Evolutionary conservation across 2,113 vertebrate genomes (phyloP), one percentile per base, ranked within the genome.

Genomic region (Calonectris borealis): DNA sequence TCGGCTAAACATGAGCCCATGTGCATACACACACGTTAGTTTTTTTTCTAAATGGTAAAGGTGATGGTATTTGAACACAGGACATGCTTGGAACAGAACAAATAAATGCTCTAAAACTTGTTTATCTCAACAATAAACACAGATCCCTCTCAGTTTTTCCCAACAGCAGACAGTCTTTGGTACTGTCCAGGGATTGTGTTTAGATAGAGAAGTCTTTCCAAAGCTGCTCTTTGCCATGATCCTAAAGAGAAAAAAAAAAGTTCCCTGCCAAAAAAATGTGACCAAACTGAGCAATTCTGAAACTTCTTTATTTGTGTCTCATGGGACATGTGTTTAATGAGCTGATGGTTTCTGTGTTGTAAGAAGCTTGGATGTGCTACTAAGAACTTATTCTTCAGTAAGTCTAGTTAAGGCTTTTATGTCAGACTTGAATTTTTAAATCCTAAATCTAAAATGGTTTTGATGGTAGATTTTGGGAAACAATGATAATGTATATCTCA

Each of bases 121-220:
- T 93, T 97, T 94, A 86, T 96, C 88, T 82, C 48, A 9, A 48
- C 65, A 84, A 10, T 93, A 96, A 93, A 92, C 70, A 96, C 9
- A 75, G 64, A 92, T 95, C 92, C 86, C 83, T 95, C 76, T 78
- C 26, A 70, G 64, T 55, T 94, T 83, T 94, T 66, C 44, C 72
- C 48, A 44, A 36, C 15, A 68, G 84, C 55, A 72, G 44, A 8
- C 57, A 48, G 52, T 64, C 68, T 92, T 72, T 76, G 52, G 48
- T 88, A 51, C 71, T 75, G 42, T 69, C 66, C 70, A 85, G 78
- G 24, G 82, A 20, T 24, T 48, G 4, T 15, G 44, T 91, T 95
- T 66, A 85, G 60, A 84, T 22, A 86, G 86, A 73, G 60, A 76
- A 87, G 14, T 72, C 52, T 94, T 96, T 94, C 60, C 52, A 86